Conservation (phyloP, 2,888 invertebrate species). For the Drosophila yooni region DNA sequence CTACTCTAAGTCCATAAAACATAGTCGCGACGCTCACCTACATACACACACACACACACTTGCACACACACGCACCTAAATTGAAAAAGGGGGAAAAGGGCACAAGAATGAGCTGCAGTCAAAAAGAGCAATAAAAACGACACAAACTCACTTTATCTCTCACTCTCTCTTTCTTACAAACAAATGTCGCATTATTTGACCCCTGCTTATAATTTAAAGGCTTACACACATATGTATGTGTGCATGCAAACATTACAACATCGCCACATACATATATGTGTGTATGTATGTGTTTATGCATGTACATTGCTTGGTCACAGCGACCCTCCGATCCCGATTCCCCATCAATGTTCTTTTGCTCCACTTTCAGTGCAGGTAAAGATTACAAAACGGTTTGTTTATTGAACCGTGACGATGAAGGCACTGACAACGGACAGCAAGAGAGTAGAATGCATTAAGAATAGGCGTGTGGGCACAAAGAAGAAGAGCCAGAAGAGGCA, state of each 20-base stretch:
- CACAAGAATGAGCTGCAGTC: conserved; percentile 48
- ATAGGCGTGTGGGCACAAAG: conserved; percentile 10
- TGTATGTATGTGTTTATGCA: not conserved
- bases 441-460: conserved; percentile 46
- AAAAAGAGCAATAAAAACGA: conserved; percentile 25
- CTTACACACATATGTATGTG: conserved; percentile 29
- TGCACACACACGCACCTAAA: not conserved
- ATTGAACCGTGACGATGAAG: conserved; percentile 57
- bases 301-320: conserved; percentile 6
- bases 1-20: conserved; percentile 29
- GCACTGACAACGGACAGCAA: conserved; percentile 42
- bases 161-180: conserved; percentile 22
- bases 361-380: conserved; percentile 70
- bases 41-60: conserved; percentile 38
- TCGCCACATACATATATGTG: not conserved
- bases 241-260: not conserved
- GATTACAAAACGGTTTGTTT: conserved; percentile 73
- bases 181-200: conserved; percentile 56
- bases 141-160: conserved; percentile 17
- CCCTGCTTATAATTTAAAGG: conserved; percentile 33
- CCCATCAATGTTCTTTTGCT: conserved; percentile 50
- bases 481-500: conserved; percentile 1
- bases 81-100: conserved; percentile 9
- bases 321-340: conserved; percentile 19
- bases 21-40: conserved; percentile 63